phyloP scores from a whole-genome alignment of 2,888 invertebrate genomes.

The Meteorus colon region DNA sequence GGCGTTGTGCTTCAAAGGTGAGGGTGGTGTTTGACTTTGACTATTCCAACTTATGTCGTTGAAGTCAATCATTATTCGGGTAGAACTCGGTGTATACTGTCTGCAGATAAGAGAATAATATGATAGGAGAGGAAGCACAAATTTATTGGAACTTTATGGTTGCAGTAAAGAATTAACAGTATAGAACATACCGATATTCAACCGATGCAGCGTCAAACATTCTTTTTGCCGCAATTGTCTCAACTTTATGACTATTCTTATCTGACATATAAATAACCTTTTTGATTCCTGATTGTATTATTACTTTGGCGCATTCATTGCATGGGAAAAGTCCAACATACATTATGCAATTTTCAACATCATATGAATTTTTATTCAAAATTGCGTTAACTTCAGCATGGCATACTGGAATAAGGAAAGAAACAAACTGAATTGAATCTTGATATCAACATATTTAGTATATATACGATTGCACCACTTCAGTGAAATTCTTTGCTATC shows the following conservation, averaged over 20 bases:
- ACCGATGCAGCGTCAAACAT: slow-evolving; percentile 90
- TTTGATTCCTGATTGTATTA: slow-evolving; percentile 93
- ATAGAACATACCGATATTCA: slow-evolving; percentile 76
- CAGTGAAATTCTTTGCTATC: too few species aligned
- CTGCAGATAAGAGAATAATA: slow-evolving; percentile 72
- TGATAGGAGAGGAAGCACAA: not conserved
- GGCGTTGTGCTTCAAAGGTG: slow-evolving; percentile 62
- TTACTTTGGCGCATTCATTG: slow-evolving; percentile 97
- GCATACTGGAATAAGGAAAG: slow-evolving; percentile 80
- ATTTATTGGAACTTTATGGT: not conserved
- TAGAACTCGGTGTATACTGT: slow-evolving; percentile 78
- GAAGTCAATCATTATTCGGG: slow-evolving; percentile 82
- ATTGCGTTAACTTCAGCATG: slow-evolving; percentile 99
- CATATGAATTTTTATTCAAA: slow-evolving; percentile 88
- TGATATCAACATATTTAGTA: too few species aligned
- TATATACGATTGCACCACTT: too few species aligned
- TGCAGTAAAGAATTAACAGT: not conserved
- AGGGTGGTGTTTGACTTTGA: slow-evolving; percentile 74
- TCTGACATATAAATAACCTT: slow-evolving; percentile 88
- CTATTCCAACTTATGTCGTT: slow-evolving; percentile 77
- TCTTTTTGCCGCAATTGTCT: slow-evolving; percentile 83
- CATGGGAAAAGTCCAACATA: slow-evolving; percentile 96
- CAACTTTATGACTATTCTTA: slow-evolving; percentile 82
- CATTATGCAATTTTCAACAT: slow-evolving; percentile 86
- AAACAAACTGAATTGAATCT: slow-evolving; percentile 18